Evolutionary conservation across 2,113 vertebrate species (phyloP).

Genomic region (Petromus typicus): DNA sequence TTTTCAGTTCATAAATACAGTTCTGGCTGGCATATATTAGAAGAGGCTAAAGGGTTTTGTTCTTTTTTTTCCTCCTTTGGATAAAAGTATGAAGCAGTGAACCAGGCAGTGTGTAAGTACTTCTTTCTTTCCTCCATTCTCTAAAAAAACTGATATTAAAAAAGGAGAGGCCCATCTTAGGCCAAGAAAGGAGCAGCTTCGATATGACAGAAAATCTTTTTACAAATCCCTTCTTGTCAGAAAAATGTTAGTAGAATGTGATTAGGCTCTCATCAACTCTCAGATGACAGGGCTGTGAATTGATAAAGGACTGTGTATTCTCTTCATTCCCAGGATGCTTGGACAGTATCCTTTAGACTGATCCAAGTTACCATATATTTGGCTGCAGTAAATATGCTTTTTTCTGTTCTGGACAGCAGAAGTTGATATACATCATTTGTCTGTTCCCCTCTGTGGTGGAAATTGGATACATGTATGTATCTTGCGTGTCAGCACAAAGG

Average conservation of each 20-base stretch:
- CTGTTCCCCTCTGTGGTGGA: neutral
- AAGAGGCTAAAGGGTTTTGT: conserved; percentile 83
- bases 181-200: conserved; percentile 51
- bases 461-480: neutral
- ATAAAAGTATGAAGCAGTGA: conserved; percentile 82
- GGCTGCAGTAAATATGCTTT: neutral
- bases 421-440: neutral
- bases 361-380: neutral
- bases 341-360: neutral
- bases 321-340: neutral
- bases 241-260: conserved; percentile 77
- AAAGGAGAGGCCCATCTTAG: conserved; percentile 58
- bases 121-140: conserved; percentile 79
- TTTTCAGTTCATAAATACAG: conserved; percentile 70
- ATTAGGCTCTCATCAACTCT: conserved; percentile 51
- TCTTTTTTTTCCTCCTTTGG: conserved; percentile 71
- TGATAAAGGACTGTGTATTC: neutral
- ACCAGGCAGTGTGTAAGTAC: conserved; percentile 80
- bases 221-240: conserved; percentile 58
- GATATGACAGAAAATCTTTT: conserved; percentile 48
- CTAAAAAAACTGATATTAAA: conserved; percentile 23
- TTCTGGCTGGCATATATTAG: conserved; percentile 75
- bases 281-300: conserved; percentile 13
- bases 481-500: neutral
- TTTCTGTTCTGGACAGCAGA: conserved; percentile 29